Base-by-base conservation (phyloP, 2,888 invertebrate species). In the Sclerodermus sp. region DNA sequence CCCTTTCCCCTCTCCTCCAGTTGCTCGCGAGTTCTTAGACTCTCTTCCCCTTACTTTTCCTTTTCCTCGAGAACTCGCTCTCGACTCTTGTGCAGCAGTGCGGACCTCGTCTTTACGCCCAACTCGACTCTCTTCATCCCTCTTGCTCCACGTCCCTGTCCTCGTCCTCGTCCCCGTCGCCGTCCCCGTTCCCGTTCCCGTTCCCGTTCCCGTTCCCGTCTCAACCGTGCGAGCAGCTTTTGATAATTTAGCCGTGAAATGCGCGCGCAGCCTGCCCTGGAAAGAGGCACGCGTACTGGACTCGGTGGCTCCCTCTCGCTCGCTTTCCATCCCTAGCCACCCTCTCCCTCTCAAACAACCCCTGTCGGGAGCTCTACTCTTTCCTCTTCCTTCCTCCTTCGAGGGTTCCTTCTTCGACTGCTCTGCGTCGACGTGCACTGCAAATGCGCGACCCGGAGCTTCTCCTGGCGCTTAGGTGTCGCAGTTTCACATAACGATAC, bases 191-290 rank as follows among this genome's bases (percentile, higher is more conserved):
- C 37, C 14, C 37, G 6, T 13, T 13, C 37, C 13, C 37, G 10
- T 5, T 13, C 13, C 13, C 37, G 13, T 13, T 13, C 37, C 10
- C 10, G n/a, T 5, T 5, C 37, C 13, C 37, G 5, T 9, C 14
- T 13, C 10, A 36, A 5, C n/a, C 37, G n/a, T 2, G 34, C 23
- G 14, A 30, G 50, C 44, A 16, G 54, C 50, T 52, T 46, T 40
- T 47, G 46, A 57, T 58, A 61, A 66, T 64, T 68, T 63, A 63
- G 60, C 57, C 57, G 68, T 58, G 60, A 68, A 66, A 60, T 71
- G 74, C 74, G 74, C 71, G 73, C 73, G 72, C 76, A 68, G 40
- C 45, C 43, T 43, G 49, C 44, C 49, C 50, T 60, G 54, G 62
- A 59, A 53, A 62, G 65, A 63, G 61, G 58, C 62, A 62, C 66